phyloP scores from a whole-genome alignment of 2,113 vertebrate species.

The Cichladusa arquata region DNA sequence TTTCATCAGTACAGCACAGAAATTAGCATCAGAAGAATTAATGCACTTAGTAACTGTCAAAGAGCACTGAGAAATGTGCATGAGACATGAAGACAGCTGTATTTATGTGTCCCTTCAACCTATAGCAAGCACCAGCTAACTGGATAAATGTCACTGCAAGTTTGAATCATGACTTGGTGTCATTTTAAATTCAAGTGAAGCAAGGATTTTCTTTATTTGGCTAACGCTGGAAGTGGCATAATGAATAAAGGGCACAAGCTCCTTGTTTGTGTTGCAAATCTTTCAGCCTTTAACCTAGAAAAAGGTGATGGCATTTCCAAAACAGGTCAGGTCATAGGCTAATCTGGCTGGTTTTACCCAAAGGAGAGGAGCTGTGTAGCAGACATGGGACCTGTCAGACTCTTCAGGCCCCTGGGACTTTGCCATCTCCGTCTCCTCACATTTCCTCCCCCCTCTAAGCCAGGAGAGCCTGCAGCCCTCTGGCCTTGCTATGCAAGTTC shows the following conservation, averaged over 20 bases:
- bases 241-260: constrained; percentile 42
- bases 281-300: neutral
- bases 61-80: constrained; percentile 18
- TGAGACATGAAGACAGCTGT: constrained; percentile 49
- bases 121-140: constrained; percentile 49
- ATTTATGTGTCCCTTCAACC: constrained; percentile 59
- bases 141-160: constrained; percentile 55
- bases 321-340: neutral
- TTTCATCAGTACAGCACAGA: constrained; percentile 57
- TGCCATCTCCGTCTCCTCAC: neutral
- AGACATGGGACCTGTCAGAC: neutral
- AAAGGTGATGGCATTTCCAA: neutral
- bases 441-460: neutral
- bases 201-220: constrained; percentile 42
- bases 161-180: constrained; percentile 50
- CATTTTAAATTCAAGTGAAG: constrained; percentile 54
- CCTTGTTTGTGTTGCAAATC: constrained; percentile 18
- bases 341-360: neutral
- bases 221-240: neutral
- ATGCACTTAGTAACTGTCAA: constrained; percentile 64
- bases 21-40: constrained; percentile 71
- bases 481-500: neutral
- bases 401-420: neutral
- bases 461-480: neutral
- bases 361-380: neutral